Percentiles rank a stretch among this genome's conserved stretches.
Evolutionary conservation across 1,140 invertebrate species (phyloP).

Genomic region (Cotesia chilonis): DNA sequence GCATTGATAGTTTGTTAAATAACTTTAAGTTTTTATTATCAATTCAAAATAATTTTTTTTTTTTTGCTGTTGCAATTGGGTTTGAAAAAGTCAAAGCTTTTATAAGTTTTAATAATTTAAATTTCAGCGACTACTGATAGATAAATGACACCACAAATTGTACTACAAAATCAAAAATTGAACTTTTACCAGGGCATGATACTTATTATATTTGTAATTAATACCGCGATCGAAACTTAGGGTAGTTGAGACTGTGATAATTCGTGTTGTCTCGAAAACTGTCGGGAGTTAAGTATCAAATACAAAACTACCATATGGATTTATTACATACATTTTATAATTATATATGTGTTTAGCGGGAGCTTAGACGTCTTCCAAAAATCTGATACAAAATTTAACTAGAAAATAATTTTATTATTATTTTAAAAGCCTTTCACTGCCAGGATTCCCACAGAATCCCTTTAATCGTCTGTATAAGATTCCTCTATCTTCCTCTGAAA

Average conservation of each 20-base stretch:
- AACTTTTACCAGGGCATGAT: not conserved
- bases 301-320: not conserved
- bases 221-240: constrained; percentile 43
- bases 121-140: too few relatives aligned
- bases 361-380: not conserved
- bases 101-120: too few relatives aligned
- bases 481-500: constrained; percentile 10
- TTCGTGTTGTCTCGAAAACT: constrained; percentile 40
- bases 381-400: not conserved
- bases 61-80: too few relatives aligned
- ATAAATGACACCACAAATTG: too few relatives aligned
- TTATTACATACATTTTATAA: not conserved
- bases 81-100: too few relatives aligned
- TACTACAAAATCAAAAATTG: too few relatives aligned
- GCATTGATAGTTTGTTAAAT: too few relatives aligned
- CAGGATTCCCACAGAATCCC: constrained; percentile 38
- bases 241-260: constrained; percentile 63
- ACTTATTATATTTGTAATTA: constrained; percentile 14
- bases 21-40: too few relatives aligned
- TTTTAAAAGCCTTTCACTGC: constrained; percentile 43
- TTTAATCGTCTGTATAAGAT: constrained; percentile 7
- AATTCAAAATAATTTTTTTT: too few relatives aligned
- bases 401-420: too few relatives aligned
- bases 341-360: not conserved
- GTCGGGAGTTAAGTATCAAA: not conserved